Conservation (phyloP, 1,140 invertebrate species). For the Diorhabda sublineata region DNA sequence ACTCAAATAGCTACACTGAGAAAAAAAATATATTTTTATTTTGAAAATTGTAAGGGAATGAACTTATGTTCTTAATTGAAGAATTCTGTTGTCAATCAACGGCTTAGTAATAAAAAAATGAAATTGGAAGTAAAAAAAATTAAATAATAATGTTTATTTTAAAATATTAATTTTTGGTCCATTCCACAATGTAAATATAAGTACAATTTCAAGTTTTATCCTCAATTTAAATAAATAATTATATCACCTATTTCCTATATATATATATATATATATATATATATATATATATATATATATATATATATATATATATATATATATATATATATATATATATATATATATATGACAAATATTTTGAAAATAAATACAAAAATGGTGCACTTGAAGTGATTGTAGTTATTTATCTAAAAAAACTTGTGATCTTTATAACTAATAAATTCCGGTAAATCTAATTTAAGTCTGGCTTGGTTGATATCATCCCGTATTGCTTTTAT, state of each 20-base stretch:
- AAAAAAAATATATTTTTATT: too few relatives aligned
- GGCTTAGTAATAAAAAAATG: too few relatives aligned
- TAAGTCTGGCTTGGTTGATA: conserved; percentile 59
- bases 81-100: too few relatives aligned
- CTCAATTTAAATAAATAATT: not conserved
- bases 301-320: conserved; percentile 6
- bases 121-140: too few relatives aligned
- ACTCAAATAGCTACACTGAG: too few relatives aligned
- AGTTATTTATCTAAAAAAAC: not conserved
- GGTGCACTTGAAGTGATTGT: not conserved
- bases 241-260: not conserved
- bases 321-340: not conserved
- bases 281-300: conserved; percentile 14
- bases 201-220: too few relatives aligned
- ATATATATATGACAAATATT: not conserved
- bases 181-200: too few relatives aligned
- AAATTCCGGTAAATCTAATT: conserved; percentile 52
- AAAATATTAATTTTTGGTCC: too few relatives aligned
- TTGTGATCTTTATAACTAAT: conserved; percentile 25
- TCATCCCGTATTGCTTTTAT: conserved; percentile 73
- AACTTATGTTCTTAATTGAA: too few relatives aligned
- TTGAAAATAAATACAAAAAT: not conserved
- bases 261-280: conserved; percentile 15
- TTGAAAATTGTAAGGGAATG: too few relatives aligned
- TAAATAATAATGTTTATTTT: too few relatives aligned